Conservation (phyloP, 2,113 vertebrate species). For the Daubentonia madagascariensis region DNA sequence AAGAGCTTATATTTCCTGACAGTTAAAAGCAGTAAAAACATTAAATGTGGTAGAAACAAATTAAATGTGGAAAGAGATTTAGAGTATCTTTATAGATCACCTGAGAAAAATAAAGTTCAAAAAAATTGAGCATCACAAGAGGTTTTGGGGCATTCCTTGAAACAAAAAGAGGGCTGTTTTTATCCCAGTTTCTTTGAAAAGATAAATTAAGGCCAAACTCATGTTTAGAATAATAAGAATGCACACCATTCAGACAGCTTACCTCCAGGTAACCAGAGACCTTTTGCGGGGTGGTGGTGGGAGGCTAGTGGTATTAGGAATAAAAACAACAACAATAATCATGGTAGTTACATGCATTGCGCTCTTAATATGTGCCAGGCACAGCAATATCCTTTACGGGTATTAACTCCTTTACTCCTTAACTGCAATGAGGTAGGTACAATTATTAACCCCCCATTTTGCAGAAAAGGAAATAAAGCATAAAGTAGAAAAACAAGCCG, state of each 20-base stretch:
- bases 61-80: neutral
- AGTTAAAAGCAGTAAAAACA: neutral
- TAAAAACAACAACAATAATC: neutral
- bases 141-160: neutral
- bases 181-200: neutral
- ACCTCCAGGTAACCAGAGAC: neutral
- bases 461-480: neutral
- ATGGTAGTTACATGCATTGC: accelerated
- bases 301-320: accelerated
- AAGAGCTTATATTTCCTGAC: neutral
- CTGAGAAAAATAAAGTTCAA: neutral
- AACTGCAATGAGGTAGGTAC: neutral
- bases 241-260: neutral
- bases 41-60: neutral
- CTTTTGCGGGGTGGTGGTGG: neutral
- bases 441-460: neutral
- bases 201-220: neutral
- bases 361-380: neutral
- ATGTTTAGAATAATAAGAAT: neutral
- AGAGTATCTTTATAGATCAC: neutral
- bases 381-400: accelerated
- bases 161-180: neutral
- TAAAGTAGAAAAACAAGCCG: neutral
- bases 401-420: neutral
- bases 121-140: neutral